Percentiles rank a stretch among this genome's conserved stretches.
These are phyloP conservation scores for Rhorus exstirpatorius DNA, from an alignment of 2,888 invertebrate species.

Conservation along the genomic window DNA sequence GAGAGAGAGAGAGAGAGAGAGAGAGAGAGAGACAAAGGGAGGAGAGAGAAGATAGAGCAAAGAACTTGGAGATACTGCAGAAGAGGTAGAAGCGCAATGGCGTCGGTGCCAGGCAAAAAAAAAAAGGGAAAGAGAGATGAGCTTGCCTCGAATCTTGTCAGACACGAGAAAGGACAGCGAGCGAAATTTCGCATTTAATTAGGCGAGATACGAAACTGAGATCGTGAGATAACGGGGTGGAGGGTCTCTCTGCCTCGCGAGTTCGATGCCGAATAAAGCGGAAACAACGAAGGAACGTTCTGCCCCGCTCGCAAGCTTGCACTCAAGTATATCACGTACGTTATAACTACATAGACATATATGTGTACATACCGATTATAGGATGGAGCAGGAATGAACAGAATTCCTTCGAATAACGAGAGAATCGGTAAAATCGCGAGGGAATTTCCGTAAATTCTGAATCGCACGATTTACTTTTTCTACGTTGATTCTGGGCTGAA, in stretches of 20 bases:
- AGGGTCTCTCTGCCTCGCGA: constrained; percentile 67
- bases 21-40: constrained; percentile 69
- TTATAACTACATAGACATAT: background rate
- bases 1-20: too few relatives aligned
- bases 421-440: constrained; percentile 27
- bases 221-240: constrained; percentile 54
- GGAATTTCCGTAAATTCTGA: constrained; percentile 48
- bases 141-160: constrained; percentile 58
- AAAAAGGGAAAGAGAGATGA: constrained; percentile 30
- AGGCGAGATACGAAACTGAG: constrained; percentile 76
- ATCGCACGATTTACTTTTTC: constrained; percentile 59
- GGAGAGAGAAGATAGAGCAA: constrained; percentile 81
- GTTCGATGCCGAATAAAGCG: constrained; percentile 50
- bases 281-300: constrained; percentile 26
- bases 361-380: background rate
- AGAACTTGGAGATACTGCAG: constrained; percentile 79
- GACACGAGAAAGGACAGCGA: constrained; percentile 74
- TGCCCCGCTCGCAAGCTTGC: constrained; percentile 37
- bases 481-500: constrained; percentile 78
- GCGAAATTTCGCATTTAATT: constrained; percentile 83
- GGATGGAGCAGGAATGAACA: constrained; percentile 26
- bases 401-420: constrained; percentile 26
- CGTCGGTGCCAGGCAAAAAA: constrained; percentile 8
- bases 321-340: constrained; percentile 66
- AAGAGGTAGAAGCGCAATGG: constrained; percentile 45